Evolutionary conservation across 2,797 vertebrate genomes (phyloP).

Genomic region (Liparis tanakae): DNA sequence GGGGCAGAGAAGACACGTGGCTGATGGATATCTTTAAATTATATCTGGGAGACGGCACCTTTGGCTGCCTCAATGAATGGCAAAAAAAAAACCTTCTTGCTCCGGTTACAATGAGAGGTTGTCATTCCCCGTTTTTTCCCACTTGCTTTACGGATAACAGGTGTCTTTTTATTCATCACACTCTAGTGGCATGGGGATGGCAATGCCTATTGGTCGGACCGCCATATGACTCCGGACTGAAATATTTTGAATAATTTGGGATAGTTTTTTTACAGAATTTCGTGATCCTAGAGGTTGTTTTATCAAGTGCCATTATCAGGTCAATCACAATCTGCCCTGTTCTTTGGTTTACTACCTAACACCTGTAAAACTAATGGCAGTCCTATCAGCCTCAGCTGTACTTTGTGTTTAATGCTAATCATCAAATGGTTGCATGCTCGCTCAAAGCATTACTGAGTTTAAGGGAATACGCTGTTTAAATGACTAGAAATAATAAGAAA

Average conservation of each 20-base stretch:
- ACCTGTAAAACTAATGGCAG: background rate
- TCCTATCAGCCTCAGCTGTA: background rate
- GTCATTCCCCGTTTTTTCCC: background rate
- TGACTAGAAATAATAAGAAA: background rate
- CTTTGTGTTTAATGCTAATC: background rate
- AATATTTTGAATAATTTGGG: background rate
- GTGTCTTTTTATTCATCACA: background rate
- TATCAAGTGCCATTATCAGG: background rate
- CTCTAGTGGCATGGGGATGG: background rate
- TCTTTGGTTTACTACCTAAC: background rate
- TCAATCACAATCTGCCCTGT: background rate
- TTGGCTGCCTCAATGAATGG: constrained; percentile 44
- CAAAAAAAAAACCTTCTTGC: constrained; percentile 47
- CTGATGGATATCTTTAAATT: constrained; percentile 74
- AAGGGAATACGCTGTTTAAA: background rate
- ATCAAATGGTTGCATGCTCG: background rate
- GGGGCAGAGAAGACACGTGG: constrained; percentile 12
- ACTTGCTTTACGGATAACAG: background rate
- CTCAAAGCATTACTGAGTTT: background rate
- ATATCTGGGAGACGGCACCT: constrained; percentile 52
- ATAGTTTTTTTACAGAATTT: background rate
- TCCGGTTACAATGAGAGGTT: background rate
- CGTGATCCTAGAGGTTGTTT: background rate
- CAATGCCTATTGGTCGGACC: background rate
- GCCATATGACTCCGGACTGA: background rate